Evolutionary conservation across 2,113 vertebrate genomes (phyloP).

Genomic region (Tetrax tetrax): DNA sequence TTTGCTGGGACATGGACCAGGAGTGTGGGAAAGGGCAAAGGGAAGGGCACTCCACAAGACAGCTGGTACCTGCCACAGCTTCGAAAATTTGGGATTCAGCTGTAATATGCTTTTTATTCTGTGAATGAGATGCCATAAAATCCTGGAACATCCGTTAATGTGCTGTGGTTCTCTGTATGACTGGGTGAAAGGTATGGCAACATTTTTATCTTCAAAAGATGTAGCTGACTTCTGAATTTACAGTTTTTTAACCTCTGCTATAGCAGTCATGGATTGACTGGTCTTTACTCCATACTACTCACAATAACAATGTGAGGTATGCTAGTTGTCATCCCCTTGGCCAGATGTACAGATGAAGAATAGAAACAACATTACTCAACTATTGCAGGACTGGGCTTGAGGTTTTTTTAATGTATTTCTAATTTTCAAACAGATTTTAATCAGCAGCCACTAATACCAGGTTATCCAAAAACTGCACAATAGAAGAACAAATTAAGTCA

Average conservation of each 20-base stretch:
- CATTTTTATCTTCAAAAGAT: neutral
- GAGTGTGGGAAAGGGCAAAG: accelerated
- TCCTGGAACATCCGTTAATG: neutral
- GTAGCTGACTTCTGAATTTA: neutral
- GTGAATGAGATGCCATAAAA: neutral
- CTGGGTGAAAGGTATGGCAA: neutral
- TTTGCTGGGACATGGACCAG: neutral
- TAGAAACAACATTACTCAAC: neutral
- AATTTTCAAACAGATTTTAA: neutral
- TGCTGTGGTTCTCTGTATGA: neutral
- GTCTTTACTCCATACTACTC: neutral
- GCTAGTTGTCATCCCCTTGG: neutral
- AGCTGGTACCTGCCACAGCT: neutral
- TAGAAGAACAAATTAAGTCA: neutral
- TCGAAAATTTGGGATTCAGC: neutral
- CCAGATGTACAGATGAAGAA: neutral
- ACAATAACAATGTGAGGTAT: neutral
- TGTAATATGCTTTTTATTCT: neutral
- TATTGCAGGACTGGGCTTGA: neutral
- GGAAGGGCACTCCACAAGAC: neutral
- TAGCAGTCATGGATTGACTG: neutral
- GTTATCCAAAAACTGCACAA: neutral
- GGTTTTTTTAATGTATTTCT: neutral
- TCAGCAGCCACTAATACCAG: neutral
- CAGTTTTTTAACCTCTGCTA: neutral